Base-by-base conservation (phyloP, 2,888 invertebrate genomes). In the Sycophila texana region DNA sequence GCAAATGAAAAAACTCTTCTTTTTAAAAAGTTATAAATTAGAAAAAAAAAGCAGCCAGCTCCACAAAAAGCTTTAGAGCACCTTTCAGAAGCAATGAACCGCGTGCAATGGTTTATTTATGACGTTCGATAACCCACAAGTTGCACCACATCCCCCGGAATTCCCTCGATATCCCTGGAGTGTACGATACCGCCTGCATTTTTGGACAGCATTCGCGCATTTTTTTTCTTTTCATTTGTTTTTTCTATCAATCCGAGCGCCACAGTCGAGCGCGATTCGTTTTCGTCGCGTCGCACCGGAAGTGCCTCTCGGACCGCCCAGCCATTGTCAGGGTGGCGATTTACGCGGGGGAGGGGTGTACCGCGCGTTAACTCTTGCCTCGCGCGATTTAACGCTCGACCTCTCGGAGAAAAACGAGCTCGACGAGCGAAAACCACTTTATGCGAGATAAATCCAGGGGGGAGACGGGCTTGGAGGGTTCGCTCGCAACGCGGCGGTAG, bases 361-460 rank as follows among this genome's bases (percentile, higher is more conserved):
- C 39, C n/a, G 63, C 16, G 60, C n/a, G 39, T 30, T 63, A 63
- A 63, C 63, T 47, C 30, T 63, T 63, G 22, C 39, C 16, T 39
- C 39, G 30, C 63, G 39, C 53, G 39, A 30, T 63, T 63, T 63
- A 63, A 63, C 63, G 63, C 7, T 63, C 39, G 20, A 30, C 13
- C 16, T 30, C 30, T 18, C 20, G 60, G n/a, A 18, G 63, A 39
- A 39, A n/a, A 63, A 63, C 39, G 63, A 18, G 53, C 39, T 12
- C 63, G 47, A 39, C 63, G 47, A 30, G 55, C 7, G 30, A 55
- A 68, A 68, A 55, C 16, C 26, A 53, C 55, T 68, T 53, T 30
- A 18, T 30, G 22, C 1, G 68, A 55, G 55, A 68, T 68, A 68
- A 68, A 68, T 55, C 30, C 68, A 53, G 53, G 53, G 16, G 4